These are phyloP conservation scores for Micromesistius poutassou DNA, from an alignment of 2,797 vertebrate genomes.

Conservation along the genomic window DNA sequence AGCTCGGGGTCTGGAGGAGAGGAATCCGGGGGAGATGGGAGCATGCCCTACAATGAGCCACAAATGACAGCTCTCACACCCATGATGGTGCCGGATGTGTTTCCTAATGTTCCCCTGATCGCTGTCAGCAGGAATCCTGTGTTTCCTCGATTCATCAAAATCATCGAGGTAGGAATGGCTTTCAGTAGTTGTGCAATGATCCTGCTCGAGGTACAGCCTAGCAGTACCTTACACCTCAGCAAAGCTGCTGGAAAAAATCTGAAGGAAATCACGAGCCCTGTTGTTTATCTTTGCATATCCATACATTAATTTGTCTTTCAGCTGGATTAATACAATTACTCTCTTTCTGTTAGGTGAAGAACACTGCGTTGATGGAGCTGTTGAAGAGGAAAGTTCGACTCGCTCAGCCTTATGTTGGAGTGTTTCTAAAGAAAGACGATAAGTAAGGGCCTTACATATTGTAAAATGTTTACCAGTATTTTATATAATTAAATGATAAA, in stretches of 20 bases:
- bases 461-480: not conserved
- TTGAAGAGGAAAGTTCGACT: slow-evolving; percentile 91
- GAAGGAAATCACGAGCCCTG: too few relatives aligned
- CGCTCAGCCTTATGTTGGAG: slow-evolving; percentile 92
- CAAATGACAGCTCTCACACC: slow-evolving; percentile 89
- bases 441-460: slow-evolving; percentile 66
- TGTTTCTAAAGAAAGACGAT: slow-evolving; percentile 94
- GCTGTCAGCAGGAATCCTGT: slow-evolving; percentile 87
- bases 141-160: slow-evolving; percentile 96
- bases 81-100: slow-evolving; percentile 89
- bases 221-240: too few relatives aligned
- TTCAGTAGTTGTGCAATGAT: not conserved
- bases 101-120: slow-evolving; percentile 90
- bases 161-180: slow-evolving; percentile 83
- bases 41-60: slow-evolving; percentile 63
- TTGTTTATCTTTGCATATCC: too few relatives aligned
- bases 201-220: not conserved
- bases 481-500: not conserved
- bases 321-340: not conserved
- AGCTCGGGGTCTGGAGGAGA: slow-evolving; percentile 69
- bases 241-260: too few relatives aligned
- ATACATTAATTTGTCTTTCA: too few relatives aligned
- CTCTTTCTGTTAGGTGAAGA: slow-evolving; percentile 84
- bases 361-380: slow-evolving; percentile 88
- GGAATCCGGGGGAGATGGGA: slow-evolving; percentile 69